Evolutionary conservation across 2,888 invertebrate species (phyloP), one percentile per base, ranked within the genome.

Genomic region (Phalangium opilio): DNA sequence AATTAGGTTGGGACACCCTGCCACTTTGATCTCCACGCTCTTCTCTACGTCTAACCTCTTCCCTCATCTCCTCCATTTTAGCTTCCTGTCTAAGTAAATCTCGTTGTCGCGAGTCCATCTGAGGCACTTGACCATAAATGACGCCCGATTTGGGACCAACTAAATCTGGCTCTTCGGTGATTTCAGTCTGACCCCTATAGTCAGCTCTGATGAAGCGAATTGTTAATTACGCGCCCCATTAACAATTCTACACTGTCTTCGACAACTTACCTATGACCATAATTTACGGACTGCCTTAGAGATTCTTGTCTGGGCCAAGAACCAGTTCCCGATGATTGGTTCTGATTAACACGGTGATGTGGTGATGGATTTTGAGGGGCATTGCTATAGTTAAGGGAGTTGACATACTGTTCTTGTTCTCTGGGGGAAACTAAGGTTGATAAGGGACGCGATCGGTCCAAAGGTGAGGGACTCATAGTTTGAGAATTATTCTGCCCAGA

Each of bases 1-100:
- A 49, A 18, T 43, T 47, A 18, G 43, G 32, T 18, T 35, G 41
- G n/a, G 44, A 12, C n/a, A 49, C 50, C 19, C 51, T 39, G 3
- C 50, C 38, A 36, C 34, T 38, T 8, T 45, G 52, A 15, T 48
- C 50, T 41, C 50, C 52, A 15, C 64, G 51, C 41, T 64, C 64
- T 48, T 64, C 63, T 15, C 79, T 64, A 41, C 81, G 67, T 50
- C 79, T 67, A 10, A 82, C 78, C 62, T 85, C 83, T 60, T 86
- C 83, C 3, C 81, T 77, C 81, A 84, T 82, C 66, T 84, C 84
- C 3, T 59, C 57, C 60, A 60, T 60, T 43, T 60, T 60, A 14
- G 62, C 61, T 45, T 62, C 62, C 46, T 63, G 59, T 36, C 64
- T 59, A 19, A 64, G 56, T 15, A 62, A 58, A 51, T 65, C 64